Evolutionary conservation across 1,140 invertebrate species (phyloP).

Genomic region (Odontomachus brunneus): DNA sequence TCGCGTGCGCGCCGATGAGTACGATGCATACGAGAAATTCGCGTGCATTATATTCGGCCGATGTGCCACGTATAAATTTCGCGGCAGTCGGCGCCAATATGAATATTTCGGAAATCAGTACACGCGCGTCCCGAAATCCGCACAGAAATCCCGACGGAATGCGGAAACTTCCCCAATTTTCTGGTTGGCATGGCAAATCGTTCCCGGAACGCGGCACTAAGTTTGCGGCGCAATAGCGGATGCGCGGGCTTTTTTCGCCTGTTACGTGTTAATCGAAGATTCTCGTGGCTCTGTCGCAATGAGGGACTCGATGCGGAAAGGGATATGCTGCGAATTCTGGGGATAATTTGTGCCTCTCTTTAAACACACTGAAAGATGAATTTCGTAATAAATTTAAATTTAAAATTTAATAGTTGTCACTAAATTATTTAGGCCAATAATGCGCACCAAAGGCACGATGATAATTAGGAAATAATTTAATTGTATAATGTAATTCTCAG

Average conservation of each 20-base stretch:
- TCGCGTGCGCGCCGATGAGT: slow-evolving; percentile 13
- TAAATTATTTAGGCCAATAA: too few relatives aligned
- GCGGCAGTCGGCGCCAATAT: slow-evolving; percentile 57
- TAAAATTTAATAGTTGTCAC: too few relatives aligned
- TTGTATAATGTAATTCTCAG: too few relatives aligned
- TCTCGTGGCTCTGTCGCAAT: background rate
- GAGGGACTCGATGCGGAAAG: too few relatives aligned
- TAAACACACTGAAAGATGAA: too few relatives aligned
- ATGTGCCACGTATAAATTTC: slow-evolving; percentile 70
- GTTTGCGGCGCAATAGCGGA: slow-evolving; percentile 37
- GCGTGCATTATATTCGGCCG: slow-evolving; percentile 59
- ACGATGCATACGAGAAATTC: slow-evolving; percentile 35
- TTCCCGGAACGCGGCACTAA: slow-evolving; percentile 60
- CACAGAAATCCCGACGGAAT: slow-evolving; percentile 55
- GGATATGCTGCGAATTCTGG: background rate
- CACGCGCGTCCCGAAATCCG: slow-evolving; percentile 63
- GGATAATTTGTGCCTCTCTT: background rate
- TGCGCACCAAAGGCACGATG: too few relatives aligned
- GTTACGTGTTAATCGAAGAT: slow-evolving; percentile 24
- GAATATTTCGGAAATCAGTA: slow-evolving; percentile 75
- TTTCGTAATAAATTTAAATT: too few relatives aligned
- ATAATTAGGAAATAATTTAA: too few relatives aligned
- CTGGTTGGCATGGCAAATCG: slow-evolving; percentile 67
- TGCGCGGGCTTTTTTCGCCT: background rate
- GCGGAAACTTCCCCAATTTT: slow-evolving; percentile 76